Base-by-base conservation (phyloP, 2,888 invertebrate species). In the Synergus itoensis region DNA sequence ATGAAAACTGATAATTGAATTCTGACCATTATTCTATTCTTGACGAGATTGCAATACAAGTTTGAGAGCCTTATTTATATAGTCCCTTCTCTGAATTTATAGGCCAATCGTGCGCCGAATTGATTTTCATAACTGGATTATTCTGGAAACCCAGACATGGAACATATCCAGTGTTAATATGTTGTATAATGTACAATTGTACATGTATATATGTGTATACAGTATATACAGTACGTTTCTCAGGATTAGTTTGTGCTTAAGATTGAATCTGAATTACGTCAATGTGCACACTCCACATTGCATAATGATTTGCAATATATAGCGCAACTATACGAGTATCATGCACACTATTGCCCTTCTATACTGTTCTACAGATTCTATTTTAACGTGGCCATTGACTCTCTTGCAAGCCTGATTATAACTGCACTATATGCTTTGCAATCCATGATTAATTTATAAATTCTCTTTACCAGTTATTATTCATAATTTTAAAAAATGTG, bases 251-350 rank as follows among this genome's bases (percentile, higher is more conserved):
- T 83, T 83, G 85, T 79, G 82, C 78, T 76, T 69, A 84, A 84
- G 87, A 88, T 88, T 84, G 79, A 85, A 87, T 88, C 86, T 84
- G 86, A 86, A 86, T 88, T 88, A 87, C 87, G 87, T 88, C 86
- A 89, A 87, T 86, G 84, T 85, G 85, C 1, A 53, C 7, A n/a
- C n/a, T 53, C n/a, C 83, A 82, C 80, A 76, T 88, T 88, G 87
- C 88, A 87, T 89, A 88, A 88, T 84, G 77, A 82, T 79, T 76
- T 64, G 82, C 82, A 82, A 84, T 83, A 84, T 83, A 78, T 79
- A 79, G 83, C 81, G 83, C 81, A 83, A 80, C 83, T 78, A 76
- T 78, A 76, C 63, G 79, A 67, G 80, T 81, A 80, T 78, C 60
- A 80, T 69, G 48, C 45, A 69, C 48, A 69, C 28, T 28, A 28